A percentile compares a stretch with the other conserved stretches of the same genome.
phyloP scores from a whole-genome alignment of 2,797 vertebrate species.

The Eospalax fontanierii region DNA sequence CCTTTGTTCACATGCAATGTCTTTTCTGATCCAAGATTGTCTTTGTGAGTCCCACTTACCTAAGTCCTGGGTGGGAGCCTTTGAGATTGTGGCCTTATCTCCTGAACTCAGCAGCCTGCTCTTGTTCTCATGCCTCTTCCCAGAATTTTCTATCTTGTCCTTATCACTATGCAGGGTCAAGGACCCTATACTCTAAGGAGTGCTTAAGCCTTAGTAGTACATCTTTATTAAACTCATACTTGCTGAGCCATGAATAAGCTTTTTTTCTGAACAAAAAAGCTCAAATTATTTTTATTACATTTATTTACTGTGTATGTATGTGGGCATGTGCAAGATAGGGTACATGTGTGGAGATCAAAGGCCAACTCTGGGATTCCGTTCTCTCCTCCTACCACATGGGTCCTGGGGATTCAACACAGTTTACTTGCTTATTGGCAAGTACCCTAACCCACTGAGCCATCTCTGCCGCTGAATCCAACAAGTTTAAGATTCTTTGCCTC shows the following conservation, averaged over 20 bases:
- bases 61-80: neutral
- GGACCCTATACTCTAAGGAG: neutral
- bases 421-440: neutral
- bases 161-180: neutral
- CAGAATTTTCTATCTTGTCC: neutral
- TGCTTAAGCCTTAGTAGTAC: neutral
- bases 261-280: neutral
- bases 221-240: neutral
- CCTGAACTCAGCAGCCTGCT: neutral
- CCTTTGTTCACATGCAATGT: neutral
- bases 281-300: neutral
- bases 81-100: too few species aligned
- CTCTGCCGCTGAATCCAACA: neutral
- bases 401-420: neutral
- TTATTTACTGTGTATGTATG: neutral
- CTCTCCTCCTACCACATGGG: neutral
- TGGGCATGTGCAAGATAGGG: neutral
- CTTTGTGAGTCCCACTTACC: neutral
- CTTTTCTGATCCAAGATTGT: neutral
- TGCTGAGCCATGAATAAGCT: neutral
- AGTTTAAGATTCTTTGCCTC: neutral
- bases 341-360: neutral
- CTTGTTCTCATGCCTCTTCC: neutral
- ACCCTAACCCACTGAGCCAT: neutral
- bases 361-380: neutral